These are phyloP conservation scores for Omphaloscelis lunosa DNA, from an alignment of 2,888 invertebrate genomes.

Conservation along the genomic window DNA sequence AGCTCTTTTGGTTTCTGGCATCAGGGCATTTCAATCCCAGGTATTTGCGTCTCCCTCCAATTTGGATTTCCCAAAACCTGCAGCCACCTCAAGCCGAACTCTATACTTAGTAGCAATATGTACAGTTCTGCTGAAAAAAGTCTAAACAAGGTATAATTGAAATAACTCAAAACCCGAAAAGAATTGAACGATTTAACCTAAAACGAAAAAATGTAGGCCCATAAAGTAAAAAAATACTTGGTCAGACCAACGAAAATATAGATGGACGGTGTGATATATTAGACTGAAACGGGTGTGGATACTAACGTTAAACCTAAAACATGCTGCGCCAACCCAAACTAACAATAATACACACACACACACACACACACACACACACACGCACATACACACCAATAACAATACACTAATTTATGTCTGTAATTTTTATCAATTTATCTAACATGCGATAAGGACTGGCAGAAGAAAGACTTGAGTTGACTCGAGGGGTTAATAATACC, in stretches of 20 bases:
- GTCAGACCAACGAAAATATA: background rate
- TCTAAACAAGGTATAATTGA: background rate
- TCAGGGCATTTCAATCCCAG: background rate
- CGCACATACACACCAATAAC: accelerated
- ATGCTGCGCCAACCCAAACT: background rate
- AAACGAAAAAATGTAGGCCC: background rate
- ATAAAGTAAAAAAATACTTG: background rate
- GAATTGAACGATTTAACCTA: no score
- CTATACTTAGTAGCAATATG: background rate
- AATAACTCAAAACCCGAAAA: background rate
- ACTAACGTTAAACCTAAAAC: background rate
- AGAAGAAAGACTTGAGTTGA: background rate
- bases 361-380: no score
- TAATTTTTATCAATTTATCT: no score
- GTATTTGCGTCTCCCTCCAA: background rate
- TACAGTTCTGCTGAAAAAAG: background rate
- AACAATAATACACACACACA: no score
- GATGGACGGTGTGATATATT: background rate
- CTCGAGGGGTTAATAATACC: no score
- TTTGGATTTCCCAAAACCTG: background rate
- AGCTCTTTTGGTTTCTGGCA: background rate
- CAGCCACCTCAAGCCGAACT: background rate
- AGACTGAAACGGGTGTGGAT: background rate
- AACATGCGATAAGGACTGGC: background rate
- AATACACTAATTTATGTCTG: no score